phyloP scores from a whole-genome alignment of 1,140 invertebrate species.

The Phortica variegata region DNA sequence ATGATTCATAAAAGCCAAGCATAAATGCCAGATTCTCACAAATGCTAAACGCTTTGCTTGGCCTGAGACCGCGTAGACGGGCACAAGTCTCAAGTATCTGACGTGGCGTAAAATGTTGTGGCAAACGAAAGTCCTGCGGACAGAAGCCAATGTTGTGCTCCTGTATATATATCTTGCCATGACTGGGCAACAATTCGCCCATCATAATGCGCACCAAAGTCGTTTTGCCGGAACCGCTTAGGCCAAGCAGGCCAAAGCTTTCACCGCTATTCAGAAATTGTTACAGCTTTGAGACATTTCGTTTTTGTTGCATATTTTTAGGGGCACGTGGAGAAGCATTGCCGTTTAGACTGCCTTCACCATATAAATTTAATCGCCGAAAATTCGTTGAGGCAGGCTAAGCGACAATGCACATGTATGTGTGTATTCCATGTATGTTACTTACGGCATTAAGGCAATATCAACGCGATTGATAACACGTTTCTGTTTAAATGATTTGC shows the following conservation, averaged over 20 bases:
- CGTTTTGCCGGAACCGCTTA: conserved; percentile 30
- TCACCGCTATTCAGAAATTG: conserved; percentile 30
- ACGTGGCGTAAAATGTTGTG: conserved; percentile 18
- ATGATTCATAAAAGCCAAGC: conserved; percentile 20
- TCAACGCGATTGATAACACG: too few relatives aligned
- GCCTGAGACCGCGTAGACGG: conserved; percentile 14
- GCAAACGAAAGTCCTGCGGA: conserved; percentile 17
- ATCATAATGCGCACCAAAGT: conserved; percentile 22
- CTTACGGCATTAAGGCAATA: too few relatives aligned
- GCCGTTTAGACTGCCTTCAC: too few relatives aligned
- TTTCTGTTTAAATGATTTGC: too few relatives aligned
- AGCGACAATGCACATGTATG: too few relatives aligned
- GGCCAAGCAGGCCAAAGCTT: conserved; percentile 23
- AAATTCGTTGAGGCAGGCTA: too few relatives aligned
- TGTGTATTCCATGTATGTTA: too few relatives aligned
- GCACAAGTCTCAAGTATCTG: conserved; percentile 19
- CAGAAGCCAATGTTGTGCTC: conserved; percentile 29
- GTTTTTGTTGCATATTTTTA: too few relatives aligned
- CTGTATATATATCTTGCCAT: conserved; percentile 23
- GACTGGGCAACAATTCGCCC: conserved; percentile 4
- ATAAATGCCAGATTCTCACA: conserved; percentile 17
- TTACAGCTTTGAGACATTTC: too few relatives aligned
- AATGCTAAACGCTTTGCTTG: neutral
- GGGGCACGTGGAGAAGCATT: too few relatives aligned
- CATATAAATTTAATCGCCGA: too few relatives aligned